Evolutionary conservation across 2,888 invertebrate genomes (phyloP), one percentile per base, ranked within the genome.

Genomic region (Nemurella pictetii): DNA sequence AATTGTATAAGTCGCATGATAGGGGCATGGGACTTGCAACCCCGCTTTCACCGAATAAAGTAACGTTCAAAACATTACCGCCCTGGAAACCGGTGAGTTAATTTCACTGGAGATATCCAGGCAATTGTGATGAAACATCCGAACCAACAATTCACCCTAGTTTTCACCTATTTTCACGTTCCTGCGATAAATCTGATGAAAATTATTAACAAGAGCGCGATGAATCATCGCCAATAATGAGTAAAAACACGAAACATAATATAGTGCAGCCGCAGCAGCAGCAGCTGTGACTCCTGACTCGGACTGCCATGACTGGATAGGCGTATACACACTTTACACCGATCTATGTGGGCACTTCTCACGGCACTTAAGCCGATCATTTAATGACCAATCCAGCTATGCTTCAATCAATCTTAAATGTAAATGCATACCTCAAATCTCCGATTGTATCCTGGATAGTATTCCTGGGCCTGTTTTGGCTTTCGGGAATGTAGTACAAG

Each of bases 401-500:
- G n/a, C n/a, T n/a, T n/a, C n/a, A n/a, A n/a, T n/a, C n/a, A n/a
- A n/a, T n/a, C n/a, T n/a, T n/a, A n/a, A n/a, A 7, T 35, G 12
- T 55, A 2, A 20, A 20, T 55, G 55, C 81, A 25, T 81, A 36
- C 55, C 55, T 81, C 25, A 81, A 35, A 55, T 55, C 55, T n/a
- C 81, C 25, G 35, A 27, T 7, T 4, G 55, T 36, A 25, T 15
- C 9, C 81, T 55, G 3, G 9, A 55, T 55, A 20, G 55, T 55
- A 55, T 20, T 12, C 55, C 55, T 20, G 55, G 55, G 20, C 55
- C 20, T 55, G 55, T 55, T 55, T 55, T 55, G 55, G 55, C 55
- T 55, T 55, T 55, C 55, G 55, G 55, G 9, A 55, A 55, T 74
- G 30, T 55, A 84, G 83, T 55, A 75, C 80, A 75, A 78, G 35